These are phyloP conservation scores for Lasioglossum oenotherae DNA, from an alignment of 2,888 invertebrate species.

Conservation along the genomic window DNA sequence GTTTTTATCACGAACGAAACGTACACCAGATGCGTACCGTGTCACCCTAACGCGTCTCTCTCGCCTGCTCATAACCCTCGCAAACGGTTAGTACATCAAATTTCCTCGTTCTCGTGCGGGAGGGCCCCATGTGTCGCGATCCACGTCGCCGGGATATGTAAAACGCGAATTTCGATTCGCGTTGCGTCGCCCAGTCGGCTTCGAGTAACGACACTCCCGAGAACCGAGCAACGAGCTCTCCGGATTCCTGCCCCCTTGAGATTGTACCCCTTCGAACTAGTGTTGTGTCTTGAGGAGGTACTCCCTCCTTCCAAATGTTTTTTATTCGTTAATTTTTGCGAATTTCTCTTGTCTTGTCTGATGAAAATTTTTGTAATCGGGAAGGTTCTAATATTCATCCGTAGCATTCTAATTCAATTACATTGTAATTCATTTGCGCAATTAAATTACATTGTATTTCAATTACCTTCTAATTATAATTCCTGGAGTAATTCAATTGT, in stretches of 20 bases:
- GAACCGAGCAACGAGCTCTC: conserved; percentile 37
- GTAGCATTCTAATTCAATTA: no score
- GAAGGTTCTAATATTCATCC: no score
- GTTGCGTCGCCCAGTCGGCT: conserved; percentile 40
- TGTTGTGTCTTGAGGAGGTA: background rate
- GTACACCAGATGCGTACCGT: conserved; percentile 60
- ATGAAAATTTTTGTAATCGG: no score
- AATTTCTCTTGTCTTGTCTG: background rate
- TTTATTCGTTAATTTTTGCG: background rate
- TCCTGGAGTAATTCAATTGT: no score
- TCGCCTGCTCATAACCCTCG: conserved; percentile 39
- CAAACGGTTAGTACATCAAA: conserved; percentile 65
- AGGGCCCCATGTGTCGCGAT: conserved; percentile 59
- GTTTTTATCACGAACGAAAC: conserved; percentile 51
- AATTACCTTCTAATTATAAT: no score
- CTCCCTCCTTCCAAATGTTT: background rate
- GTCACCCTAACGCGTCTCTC: conserved; percentile 37
- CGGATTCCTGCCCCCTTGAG: conserved; percentile 47
- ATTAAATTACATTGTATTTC: no score
- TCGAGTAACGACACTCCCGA: conserved; percentile 55
- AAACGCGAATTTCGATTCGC: conserved; percentile 62
- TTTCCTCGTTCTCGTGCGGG: conserved; percentile 52
- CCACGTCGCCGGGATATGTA: conserved; percentile 36
- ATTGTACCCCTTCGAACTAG: background rate
- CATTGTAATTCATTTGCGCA: no score